phyloP scores from a whole-genome alignment of 2,113 vertebrate genomes.

The Seriola quinqueradiata region DNA sequence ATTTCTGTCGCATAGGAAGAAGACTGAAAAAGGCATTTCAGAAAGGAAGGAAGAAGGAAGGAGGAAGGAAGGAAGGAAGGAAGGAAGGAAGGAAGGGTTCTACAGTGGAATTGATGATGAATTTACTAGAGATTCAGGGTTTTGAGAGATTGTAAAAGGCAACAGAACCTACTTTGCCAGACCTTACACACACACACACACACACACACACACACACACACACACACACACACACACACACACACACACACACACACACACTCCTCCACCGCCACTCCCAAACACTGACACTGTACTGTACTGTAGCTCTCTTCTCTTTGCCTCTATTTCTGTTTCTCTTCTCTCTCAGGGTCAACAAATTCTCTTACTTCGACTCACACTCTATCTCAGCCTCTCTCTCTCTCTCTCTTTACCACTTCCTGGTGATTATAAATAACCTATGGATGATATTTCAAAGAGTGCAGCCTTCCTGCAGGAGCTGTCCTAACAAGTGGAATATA shows the following conservation, averaged over 20 bases:
- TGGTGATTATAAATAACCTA: constrained; percentile 73
- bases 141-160: not conserved
- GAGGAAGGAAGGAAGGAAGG: not conserved
- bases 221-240: not conserved
- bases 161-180: not conserved
- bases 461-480: constrained; percentile 60
- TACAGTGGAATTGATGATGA: not conserved
- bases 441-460: constrained; percentile 64
- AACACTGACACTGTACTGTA: not conserved
- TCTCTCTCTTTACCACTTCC: constrained; percentile 32
- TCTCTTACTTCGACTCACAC: constrained; percentile 8
- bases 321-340: constrained; percentile 8
- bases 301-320: not conserved
- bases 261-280: not conserved
- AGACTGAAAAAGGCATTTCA: not conserved
- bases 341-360: constrained; percentile 14
- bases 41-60: not conserved
- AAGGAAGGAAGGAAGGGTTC: not conserved
- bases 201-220: not conserved
- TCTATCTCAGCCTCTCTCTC: constrained; percentile 24
- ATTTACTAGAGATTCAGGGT: not conserved
- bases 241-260: constrained; percentile 4
- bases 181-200: too few relatives aligned
- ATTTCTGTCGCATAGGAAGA: not conserved
- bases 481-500: constrained; percentile 70